Conservation (phyloP, 2,797 vertebrate species). For the Acanthopagrus latus region DNA sequence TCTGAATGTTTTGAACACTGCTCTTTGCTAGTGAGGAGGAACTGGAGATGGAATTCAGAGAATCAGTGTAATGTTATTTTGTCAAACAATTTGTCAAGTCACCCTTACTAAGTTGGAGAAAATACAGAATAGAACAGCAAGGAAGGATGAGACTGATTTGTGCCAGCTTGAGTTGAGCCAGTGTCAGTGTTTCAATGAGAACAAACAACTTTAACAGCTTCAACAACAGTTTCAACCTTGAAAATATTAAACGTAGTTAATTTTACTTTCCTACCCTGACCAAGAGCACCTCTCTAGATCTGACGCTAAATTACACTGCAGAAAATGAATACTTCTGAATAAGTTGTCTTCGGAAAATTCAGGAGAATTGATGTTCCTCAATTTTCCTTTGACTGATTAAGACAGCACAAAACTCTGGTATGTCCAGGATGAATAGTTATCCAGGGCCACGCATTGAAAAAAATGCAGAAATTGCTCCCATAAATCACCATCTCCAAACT, state of each 20-base stretch:
- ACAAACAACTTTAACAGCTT: background rate
- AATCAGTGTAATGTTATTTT: too few relatives aligned
- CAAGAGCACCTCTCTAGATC: constrained; percentile 2
- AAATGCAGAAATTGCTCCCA: too few relatives aligned
- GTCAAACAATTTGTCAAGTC: too few relatives aligned
- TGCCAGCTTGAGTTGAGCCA: background rate
- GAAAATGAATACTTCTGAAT: constrained; percentile 32
- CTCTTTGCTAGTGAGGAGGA: too few relatives aligned
- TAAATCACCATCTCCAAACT: too few relatives aligned
- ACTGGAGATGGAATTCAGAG: too few relatives aligned
- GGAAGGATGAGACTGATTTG: background rate
- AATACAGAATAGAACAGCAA: background rate
- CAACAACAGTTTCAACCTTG: background rate
- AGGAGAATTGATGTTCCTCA: constrained; percentile 34
- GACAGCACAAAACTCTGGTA: constrained; percentile 37
- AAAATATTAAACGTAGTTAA: background rate
- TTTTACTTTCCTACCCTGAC: background rate
- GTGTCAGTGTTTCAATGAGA: background rate
- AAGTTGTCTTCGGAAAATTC: constrained; percentile 25
- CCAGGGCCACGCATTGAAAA: constrained; percentile 42
- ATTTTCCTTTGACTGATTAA: constrained; percentile 37
- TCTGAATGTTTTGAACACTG: too few relatives aligned
- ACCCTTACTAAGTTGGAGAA: background rate
- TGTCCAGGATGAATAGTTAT: constrained; percentile 65
- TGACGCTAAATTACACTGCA: constrained; percentile 6